Base-by-base conservation (phyloP, 1,140 invertebrate genomes). In the Drosophila bocqueti region DNA sequence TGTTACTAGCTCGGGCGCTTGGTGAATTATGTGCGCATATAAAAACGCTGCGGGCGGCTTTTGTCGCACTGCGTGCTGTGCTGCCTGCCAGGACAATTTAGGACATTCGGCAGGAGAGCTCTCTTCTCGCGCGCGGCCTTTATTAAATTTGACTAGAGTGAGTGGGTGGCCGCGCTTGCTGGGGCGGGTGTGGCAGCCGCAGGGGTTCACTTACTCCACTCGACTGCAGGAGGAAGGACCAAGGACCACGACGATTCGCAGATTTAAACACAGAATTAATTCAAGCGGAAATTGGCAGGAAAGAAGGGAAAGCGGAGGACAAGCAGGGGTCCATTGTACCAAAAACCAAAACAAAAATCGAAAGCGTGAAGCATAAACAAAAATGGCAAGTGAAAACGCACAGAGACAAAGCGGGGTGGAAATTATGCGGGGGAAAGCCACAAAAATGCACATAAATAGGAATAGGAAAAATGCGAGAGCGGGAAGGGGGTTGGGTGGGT, bases 361-460 rank as follows among this genome's bases (percentile, higher is more conserved):
- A 89, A 87, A 89, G 85, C 84, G 84, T 89, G 84, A 87, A 89
- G 85, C 81, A 87, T 84, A 87, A 87, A 87, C 81, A 84, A 84
- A 76, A 79, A 73, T 54, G 42, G 46, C 72, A 76, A 76, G 73
- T 76, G 73, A 59, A 80, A 87, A 80, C 84, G 84, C 78, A 83
- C 73, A 68, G 49, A 80, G 66, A 85, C 57, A 79, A 58, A 50
- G 64, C 59, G 50, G 21, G 54, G 52, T 55, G 52, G 52, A 38
- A 45, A 54, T 63, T 40, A 50, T 21, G 11, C 11, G 46, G 68
- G 62, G 55, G n/a, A 67, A 79, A 87, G 81, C 84, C 84, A 75
- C 85, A 89, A 81, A 90, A 89, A 84, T 89, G 78, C 85, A 89
- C 85, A 89, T 89, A 90, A 90, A 89, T 90, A 84, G 81, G 65